Evolutionary conservation across 2,797 vertebrate genomes (phyloP), one percentile per base, ranked within the genome.

Genomic region (Anguilla obscura): DNA sequence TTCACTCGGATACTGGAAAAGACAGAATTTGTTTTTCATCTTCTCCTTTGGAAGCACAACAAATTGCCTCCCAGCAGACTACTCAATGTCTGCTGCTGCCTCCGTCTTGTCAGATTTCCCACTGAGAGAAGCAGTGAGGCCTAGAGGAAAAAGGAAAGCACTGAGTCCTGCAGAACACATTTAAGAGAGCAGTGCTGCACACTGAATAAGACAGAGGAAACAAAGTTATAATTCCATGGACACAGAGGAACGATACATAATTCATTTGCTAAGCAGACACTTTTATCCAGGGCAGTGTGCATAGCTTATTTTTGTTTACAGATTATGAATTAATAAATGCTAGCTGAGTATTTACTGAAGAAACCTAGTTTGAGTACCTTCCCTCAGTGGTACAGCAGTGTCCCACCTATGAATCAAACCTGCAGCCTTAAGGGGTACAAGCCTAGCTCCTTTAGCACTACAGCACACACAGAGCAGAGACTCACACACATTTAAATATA

Each of bases 21-120:
- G 63, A 33, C 63, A 52, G 79, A 18, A 18, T 88, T 56, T 36
- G 52, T 85, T 88, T 52, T 79, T 88, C 50, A 54, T 56, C 50
- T 27, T 54, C n/a, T 58, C 83, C 83, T 84, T 30, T 16, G 48
- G 82, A 50, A 56, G 14, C 9, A 52, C 50, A 24, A 30, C 83
- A 24, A 6, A 6, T 30, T 40, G 27, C 14, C 33, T 60, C 33
- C 21, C 52, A 3, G 30, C 18, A 71, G 80, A 87, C 45, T 9
- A 76, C 27, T 30, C 58, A 45, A 79, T 40, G 40, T 10, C n/a
- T 87, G 79, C 63, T 71, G 24, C 21, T 36, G 85, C 24, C 24
- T 21, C 85, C 48, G 18, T 30, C 60, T 33, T 60, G 27, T 30
- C 50, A 54, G 52, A 58, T 6, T n/a, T 48, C 48, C 79, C 36